These are phyloP conservation scores for Chloebia gouldiae DNA, from an alignment of 2,113 vertebrate genomes.

Conservation along the genomic window DNA sequence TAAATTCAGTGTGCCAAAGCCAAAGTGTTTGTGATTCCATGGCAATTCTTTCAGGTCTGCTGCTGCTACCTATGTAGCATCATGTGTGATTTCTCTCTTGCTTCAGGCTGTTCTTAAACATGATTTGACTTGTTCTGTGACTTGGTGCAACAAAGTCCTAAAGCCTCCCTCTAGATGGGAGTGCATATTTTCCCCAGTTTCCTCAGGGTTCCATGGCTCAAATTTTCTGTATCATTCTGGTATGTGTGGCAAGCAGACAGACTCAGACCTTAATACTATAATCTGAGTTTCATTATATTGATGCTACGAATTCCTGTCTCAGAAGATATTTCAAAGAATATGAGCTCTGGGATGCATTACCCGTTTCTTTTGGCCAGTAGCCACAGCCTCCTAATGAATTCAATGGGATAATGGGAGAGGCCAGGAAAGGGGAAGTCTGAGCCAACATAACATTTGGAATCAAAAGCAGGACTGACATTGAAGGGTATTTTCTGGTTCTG, in stretches of 20 bases:
- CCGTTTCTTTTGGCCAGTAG: slow-evolving; percentile 12
- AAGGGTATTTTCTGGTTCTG: not conserved
- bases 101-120: not conserved
- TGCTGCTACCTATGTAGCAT: not conserved
- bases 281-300: slow-evolving; percentile 27
- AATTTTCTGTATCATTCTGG: not conserved
- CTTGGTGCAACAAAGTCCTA: not conserved
- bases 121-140: not conserved
- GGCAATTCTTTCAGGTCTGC: not conserved
- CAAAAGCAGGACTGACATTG: not conserved
- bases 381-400: slow-evolving; percentile 10
- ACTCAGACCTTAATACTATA: not conserved
- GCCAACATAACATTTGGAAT: not conserved
- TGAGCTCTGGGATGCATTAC: slow-evolving; percentile 15
- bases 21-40: not conserved
- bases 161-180: not conserved
- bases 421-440: not conserved
- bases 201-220: not conserved
- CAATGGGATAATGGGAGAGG: not conserved
- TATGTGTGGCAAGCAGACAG: not conserved
- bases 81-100: not conserved
- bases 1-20: not conserved
- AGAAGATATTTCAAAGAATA: slow-evolving; percentile 27
- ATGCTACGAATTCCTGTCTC: slow-evolving; percentile 27
- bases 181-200: not conserved